Evolutionary conservation across 2,888 invertebrate genomes (phyloP), one percentile per base, ranked within the genome.

Genomic region (Drosophila algonquin): DNA sequence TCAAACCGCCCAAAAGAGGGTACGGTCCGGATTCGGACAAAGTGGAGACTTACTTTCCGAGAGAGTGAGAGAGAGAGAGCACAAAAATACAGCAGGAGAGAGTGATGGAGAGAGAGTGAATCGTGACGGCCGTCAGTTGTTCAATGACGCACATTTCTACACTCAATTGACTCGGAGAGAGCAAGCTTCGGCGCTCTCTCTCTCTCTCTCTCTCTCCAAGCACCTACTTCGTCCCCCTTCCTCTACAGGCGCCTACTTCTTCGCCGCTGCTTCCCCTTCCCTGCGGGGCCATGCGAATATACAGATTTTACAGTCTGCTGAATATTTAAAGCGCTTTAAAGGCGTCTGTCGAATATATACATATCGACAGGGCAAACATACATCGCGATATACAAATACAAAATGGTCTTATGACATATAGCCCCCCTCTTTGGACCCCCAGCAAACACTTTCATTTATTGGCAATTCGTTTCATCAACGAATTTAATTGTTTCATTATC

Each of bases 231-330:
- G 52, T 48, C 71, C 50, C 64, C 57, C 57, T 32, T 7, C 9
- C 45, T n/a, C 52, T 24, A 55, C 50, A 35, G 35, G 35, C 35
- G 35, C 35, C 35, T 35, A 35, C 35, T 12, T 5, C 21, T 32
- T 63, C 5, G 2, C 50, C 4, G 53, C 69, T 30, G 67, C 73
- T 70, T 69, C 72, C 54, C 75, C 53, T 48, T 44, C 54, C 32
- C 44, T 24, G 3, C 5, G 30, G 12, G 5, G 1, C 35, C 35
- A 14, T 14, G 21, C 24, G 61, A 40, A 56, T 60, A 71, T 47
- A 54, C 21, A 63, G 12, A 73, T 67, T 71, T 69, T 44, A 48
- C 69, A 69, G 73, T 77, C 77, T 76, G 85, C 47, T 69, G 74
- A 70, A 82, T 72, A 68, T 71, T 73, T 63, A 77, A 74, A 72